A percentile compares a stretch with the other conserved stretches of the same genome.
phyloP scores from a whole-genome alignment of 1,140 invertebrate species.

The Pissodes strobi region DNA sequence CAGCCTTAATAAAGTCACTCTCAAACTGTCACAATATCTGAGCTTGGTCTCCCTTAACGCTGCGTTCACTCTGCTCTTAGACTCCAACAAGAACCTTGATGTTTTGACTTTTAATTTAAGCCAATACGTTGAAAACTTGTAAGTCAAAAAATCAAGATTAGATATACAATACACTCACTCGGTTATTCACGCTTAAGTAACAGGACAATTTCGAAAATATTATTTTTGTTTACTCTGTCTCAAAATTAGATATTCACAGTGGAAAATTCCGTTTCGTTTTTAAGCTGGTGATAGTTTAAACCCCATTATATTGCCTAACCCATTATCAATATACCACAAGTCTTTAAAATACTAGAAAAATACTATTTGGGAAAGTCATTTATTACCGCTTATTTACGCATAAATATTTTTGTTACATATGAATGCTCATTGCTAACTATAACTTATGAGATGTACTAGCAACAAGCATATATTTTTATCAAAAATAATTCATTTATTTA shows the following conservation, averaged over 20 bases:
- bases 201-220: conserved; percentile 10
- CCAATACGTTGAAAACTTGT: neutral
- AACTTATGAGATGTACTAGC: too few species aligned
- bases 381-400: too few species aligned
- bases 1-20: conserved; percentile 20
- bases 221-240: conserved; percentile 22
- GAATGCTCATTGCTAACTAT: too few species aligned
- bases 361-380: too few species aligned
- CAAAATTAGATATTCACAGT: conserved; percentile 11
- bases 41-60: conserved; percentile 5
- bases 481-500: too few species aligned
- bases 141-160: conserved; percentile 33
- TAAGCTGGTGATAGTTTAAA: conserved; percentile 36
- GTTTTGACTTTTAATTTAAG: conserved; percentile 16
- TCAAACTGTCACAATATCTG: conserved; percentile 14
- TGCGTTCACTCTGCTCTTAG: conserved; percentile 6
- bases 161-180: conserved; percentile 15
- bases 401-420: too few species aligned
- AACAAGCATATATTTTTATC: too few species aligned
- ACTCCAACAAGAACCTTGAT: conserved; percentile 18
- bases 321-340: too few species aligned
- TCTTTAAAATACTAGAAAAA: too few species aligned
- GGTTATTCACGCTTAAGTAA: conserved; percentile 20
- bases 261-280: conserved; percentile 18
- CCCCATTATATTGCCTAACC: neutral